These are phyloP conservation scores for Agapornis roseicollis DNA, from an alignment of 2,113 vertebrate species.

Conservation along the genomic window DNA sequence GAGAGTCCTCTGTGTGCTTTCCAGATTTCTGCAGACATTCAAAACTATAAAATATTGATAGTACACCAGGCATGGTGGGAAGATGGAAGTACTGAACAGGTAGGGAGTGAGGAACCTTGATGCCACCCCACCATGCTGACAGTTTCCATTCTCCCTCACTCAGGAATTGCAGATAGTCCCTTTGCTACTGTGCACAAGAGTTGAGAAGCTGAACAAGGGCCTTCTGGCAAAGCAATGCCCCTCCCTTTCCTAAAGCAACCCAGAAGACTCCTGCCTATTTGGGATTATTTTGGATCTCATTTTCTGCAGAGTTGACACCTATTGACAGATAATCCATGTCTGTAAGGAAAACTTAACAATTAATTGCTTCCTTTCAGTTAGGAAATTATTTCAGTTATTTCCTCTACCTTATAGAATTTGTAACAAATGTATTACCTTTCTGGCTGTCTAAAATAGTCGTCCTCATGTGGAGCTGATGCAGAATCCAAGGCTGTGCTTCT, in stretches of 20 bases:
- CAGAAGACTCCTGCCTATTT: not conserved
- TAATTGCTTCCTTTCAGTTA: not conserved
- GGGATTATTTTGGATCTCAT: not conserved
- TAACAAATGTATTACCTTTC: not conserved
- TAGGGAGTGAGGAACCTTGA: not conserved
- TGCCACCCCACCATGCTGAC: not conserved
- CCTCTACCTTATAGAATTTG: not conserved
- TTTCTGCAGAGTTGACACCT: not conserved
- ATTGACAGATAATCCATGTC: not conserved
- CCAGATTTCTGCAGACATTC: not conserved
- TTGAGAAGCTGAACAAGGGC: not conserved
- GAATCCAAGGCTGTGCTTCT: not conserved
- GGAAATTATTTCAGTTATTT: not conserved
- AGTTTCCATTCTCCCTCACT: not conserved
- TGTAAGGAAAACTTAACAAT: not conserved
- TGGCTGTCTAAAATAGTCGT: not conserved
- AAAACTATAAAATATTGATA: not conserved
- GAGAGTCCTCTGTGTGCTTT: not conserved
- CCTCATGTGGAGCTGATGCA: not conserved
- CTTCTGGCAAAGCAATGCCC: not conserved
- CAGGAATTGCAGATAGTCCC: not conserved
- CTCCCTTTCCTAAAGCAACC: not conserved
- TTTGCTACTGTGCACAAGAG: not conserved
- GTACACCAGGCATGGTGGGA: not conserved
- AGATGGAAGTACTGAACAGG: not conserved